Evolutionary conservation across 2,888 invertebrate genomes (phyloP), one percentile per base, ranked within the genome.

Genomic region (Xylota sylvarum): DNA sequence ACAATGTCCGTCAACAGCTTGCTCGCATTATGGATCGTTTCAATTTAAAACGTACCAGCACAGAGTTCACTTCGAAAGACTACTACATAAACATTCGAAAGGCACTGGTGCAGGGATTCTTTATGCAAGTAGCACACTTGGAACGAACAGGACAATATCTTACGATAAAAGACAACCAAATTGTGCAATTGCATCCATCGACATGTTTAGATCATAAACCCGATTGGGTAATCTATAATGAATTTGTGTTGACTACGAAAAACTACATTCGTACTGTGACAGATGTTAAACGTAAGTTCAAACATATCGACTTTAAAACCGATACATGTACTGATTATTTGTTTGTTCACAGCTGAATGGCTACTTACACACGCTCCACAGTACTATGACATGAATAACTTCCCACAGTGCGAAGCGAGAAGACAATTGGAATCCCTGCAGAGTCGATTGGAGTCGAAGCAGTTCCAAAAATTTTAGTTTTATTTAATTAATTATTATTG

Each of bases 191-290:
- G 50, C 99, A 99, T 93, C 99, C 99, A 0, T 99, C 99, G 88
- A 99, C 99, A 7, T 99, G 99, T 91, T 95, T 99, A 77, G 99
- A 99, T 93, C 99, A 99, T 93, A 99, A 99, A 92, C 99, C 99
- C 0, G 99, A 99, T 93, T 99, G 99, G 99, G 99, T 99, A 48
- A 96, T 99, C 82, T 99, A 99, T 94, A 99, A 99, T 93, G 99
- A 99, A 94, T 99, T 99, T 92, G 99, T 99, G 60, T 94, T 99
- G 89, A 99, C 99, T 87, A 99, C 99, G 82, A 99, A 99, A 93
- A 99, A 99, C 93, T 99, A 99, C 92, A 99, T 99, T 90, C 94
- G 99, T 89, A 99, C 99, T 0, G 99, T 99, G 12, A 99, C 99
- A 0, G 99, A 99, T 91, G 97, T 99, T 88, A 99, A 99, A 94